Conservation (phyloP, 30 jellyfish, hydroid and myxozoan genomes). For the Aurelia aurita region DNA sequence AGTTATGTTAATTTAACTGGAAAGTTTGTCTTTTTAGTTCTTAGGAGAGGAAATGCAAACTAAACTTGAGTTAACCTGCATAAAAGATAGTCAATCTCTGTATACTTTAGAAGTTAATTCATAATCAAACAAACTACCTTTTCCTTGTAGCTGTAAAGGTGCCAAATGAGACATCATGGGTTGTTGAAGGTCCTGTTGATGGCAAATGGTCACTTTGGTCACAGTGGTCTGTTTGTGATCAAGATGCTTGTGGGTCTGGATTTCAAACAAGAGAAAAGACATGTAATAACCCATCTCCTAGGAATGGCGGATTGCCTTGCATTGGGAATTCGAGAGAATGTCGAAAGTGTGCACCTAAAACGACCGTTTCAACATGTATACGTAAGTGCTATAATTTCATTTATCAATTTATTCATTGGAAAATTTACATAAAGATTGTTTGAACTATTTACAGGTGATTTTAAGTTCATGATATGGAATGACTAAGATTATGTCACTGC, state of each 20-base stretch:
- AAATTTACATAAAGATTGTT: too few species aligned
- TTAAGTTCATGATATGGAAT: too few species aligned
- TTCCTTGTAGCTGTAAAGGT: conserved; percentile 41
- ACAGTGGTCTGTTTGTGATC: conserved; percentile 74
- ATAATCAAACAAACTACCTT: background rate
- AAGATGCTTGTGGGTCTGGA: conserved; percentile 77
- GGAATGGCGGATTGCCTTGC: conserved; percentile 83
- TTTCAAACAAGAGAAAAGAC: conserved; percentile 61
- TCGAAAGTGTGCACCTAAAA: conserved; percentile 51
- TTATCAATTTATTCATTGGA: too few species aligned
- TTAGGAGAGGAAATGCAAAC: too few species aligned
- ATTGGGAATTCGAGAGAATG: conserved; percentile 59
- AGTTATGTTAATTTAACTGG: too few species aligned
- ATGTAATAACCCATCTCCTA: conserved; percentile 60
- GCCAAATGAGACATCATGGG: conserved; percentile 54
- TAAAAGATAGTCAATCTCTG: too few species aligned
- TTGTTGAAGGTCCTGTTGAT: conserved; percentile 51
- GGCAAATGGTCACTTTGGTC: conserved; percentile 82
- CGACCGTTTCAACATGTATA: conserved; percentile 34
- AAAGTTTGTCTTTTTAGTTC: too few species aligned
- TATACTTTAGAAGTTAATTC: too few species aligned
- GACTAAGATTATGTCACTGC: too few species aligned
- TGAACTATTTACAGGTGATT: too few species aligned
- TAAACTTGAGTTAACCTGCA: too few species aligned
- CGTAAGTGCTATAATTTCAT: conserved; percentile 42